Evolutionary conservation across 92 coral and sea anemone genomes (phyloP), one percentile per base, ranked within the genome.

Genomic region (Heliopora coerulea): DNA sequence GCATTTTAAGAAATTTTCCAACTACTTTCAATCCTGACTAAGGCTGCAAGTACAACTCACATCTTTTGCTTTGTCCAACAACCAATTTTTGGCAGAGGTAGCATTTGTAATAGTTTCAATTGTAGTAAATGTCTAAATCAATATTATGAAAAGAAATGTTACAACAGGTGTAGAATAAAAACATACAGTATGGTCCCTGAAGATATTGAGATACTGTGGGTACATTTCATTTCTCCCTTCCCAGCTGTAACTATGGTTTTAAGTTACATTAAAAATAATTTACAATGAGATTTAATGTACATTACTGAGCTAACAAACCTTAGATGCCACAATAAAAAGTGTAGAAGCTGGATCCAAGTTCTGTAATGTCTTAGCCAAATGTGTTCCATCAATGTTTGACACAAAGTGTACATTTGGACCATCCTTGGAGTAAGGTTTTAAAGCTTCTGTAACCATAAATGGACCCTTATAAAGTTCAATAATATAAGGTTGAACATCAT

Each of bases 61-160:
- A 84, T 92, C 93, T 82, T 88, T 88, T 2, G 89, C 75, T 14
- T 80, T 20, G 12, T 92, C 81, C 62, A 92, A 75, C 44, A 92
- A 84, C 97, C 97, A 92, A 20, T 85, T 70, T 39, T 86, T 88
- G 46, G 97, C 97, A 46, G 97, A 85, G 49, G 78, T 89, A 0
- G 97, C 97, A 85, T 92, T 92, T 59, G 97, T 92, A 14, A 92
- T 85, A 15, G 97, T 92, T 73, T 92, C 97, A 78, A 92, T 92
- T 29, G 97, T 92, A 35, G 97, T 92, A 60, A 92, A 92, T n/a
- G 97, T 92, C 97, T 91, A 63, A n/a, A 79, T n/a, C n/a, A n/a
- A n/a, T n/a, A n/a, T n/a, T n/a, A n/a, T n/a, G n/a, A n/a, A n/a
- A n/a, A n/a, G n/a, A n/a, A n/a, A n/a, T n/a, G n/a, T n/a, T n/a